Percentiles rank a stretch among this genome's conserved stretches.
These are phyloP conservation scores for Enhydra lutris DNA, from an alignment of 2,113 vertebrate species.

Conservation along the genomic window DNA sequence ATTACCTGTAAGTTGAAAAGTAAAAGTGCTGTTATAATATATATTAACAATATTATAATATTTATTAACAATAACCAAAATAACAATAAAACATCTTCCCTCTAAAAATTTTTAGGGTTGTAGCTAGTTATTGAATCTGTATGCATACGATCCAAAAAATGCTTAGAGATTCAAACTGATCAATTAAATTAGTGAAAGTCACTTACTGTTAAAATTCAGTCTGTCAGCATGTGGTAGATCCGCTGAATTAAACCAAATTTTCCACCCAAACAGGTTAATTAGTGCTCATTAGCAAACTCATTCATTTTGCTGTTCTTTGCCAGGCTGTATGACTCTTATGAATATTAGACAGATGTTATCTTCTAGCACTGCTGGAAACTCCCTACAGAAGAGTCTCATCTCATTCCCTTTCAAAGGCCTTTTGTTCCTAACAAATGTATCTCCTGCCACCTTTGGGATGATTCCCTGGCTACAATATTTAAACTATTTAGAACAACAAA, in stretches of 20 bases:
- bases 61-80: neutral
- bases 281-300: conserved; percentile 65
- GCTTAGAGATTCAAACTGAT: conserved; percentile 16
- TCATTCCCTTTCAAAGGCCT: neutral
- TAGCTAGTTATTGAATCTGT: neutral
- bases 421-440: neutral
- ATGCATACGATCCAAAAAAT: neutral
- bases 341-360: conserved; percentile 58
- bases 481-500: neutral
- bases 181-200: conserved; percentile 22
- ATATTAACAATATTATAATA: neutral
- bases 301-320: conserved; percentile 58
- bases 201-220: conserved; percentile 46
- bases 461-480: neutral
- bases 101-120: neutral
- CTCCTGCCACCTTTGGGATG: neutral
- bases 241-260: conserved; percentile 65
- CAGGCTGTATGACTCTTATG: conserved; percentile 37
- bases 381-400: neutral
- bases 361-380: neutral
- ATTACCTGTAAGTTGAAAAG: neutral
- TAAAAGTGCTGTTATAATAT: neutral
- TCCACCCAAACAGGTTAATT: conserved; percentile 73
- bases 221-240: conserved; percentile 63
- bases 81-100: neutral